Base-by-base conservation (phyloP, 1,140 invertebrate species). In the Caerostris darwini region DNA sequence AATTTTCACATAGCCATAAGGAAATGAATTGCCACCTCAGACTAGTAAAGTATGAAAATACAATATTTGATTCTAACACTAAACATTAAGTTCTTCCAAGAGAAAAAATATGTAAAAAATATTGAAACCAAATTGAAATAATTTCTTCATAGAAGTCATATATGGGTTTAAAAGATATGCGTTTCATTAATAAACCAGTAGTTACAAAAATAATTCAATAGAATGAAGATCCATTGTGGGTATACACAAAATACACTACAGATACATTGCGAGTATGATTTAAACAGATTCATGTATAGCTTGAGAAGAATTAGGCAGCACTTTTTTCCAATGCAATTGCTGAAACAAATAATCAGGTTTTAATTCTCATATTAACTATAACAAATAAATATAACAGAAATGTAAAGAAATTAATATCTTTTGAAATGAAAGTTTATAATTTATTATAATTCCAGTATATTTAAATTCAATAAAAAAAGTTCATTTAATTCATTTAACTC, bases 291-390 rank as follows among this genome's bases (percentile, higher is more conserved):
- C 88, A 88, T 8, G 34, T 53, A 64, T 7, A 71, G 54, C 57
- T 64, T 69, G 50, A 6, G 50, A 53, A 57, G 59, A 50, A 58
- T 17, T 83, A 94, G 57, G 92, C 92, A 71, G 92, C 92, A 82
- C 92, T 94, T 14, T 94, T 94, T 50, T 94, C 92, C 85, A 94
- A 61, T 14, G 92, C 92, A 82, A 94, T 94, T 6, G 92, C 92
- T 94, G 71, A 19, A 93, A 81, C 3, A 50, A 34, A 91, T 53
- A 58, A 14, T 8, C 12, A 3, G 3, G 54, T 34, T 34, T 34
- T 34, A 34, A 34, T 34, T 34, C 34, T 34, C 34, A 34, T 34
- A 34, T 34, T 34, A 34, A 34, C 34, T 2, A 34, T 34, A 34
- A 34, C 34, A 34, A 34, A 34, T 34, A 34, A 34, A 34, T 34